Base-by-base conservation (phyloP, 2,797 vertebrate genomes). In the Typhlichthys eigenmanni region DNA sequence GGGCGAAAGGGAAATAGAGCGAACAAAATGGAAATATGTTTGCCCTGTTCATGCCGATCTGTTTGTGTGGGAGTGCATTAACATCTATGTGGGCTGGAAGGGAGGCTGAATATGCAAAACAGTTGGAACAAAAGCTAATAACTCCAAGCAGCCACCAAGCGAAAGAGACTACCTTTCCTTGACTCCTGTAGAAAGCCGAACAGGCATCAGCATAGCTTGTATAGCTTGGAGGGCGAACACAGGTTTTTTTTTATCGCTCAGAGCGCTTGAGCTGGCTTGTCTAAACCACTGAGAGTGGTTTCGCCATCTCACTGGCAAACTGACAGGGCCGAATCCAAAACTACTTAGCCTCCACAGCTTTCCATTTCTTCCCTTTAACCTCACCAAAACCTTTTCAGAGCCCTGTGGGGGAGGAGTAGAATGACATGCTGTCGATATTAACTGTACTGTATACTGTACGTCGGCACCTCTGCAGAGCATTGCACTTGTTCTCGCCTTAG, bases 21-120 rank as follows among this genome's bases (percentile, higher is more conserved):
- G 75, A 74, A 55, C 64, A 70, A 78, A 76, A 86, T 69, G 78
- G 82, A 87, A 92, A 92, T 90, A 91, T 90, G 88, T 89, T 89
- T 88, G 89, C 79, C 91, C 89, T 91, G 89, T 89, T 92, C 86
- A 88, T 89, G 90, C 89, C 87, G 88, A 88, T 92, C 89, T 92
- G 91, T 92, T 92, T 91, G 90, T 90, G 92, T 93, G 91, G 91
- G 91, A 85, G 92, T 91, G 86, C 90, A 92, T 92, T 93, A 93
- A 92, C 91, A 93, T 92, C 84, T 83, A 88, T 78, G 91, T 93
- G 91, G 92, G 91, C 84, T 83, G 87, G 74, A 83, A 79, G 73
- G 87, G 82, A 87, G 85, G 86, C 85, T 82, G 90, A 90, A 92
- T 90, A 93, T 92, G 91, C 87, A 92, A 91, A 93, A 85, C 84